phyloP scores from a whole-genome alignment of 2,888 invertebrate species.

The Sesia bembeciformis region DNA sequence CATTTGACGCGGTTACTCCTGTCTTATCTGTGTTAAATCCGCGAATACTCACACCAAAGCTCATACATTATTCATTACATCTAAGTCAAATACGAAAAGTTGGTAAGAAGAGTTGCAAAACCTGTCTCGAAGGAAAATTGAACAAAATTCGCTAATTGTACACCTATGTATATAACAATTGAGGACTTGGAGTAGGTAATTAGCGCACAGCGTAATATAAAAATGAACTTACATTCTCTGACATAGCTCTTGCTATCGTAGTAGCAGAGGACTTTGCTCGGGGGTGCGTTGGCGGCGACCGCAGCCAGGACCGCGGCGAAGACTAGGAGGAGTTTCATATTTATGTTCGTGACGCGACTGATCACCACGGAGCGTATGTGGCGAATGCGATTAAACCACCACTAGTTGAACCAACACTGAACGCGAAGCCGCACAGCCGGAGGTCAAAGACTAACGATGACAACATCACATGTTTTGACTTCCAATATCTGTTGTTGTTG shows the following conservation, averaged over 20 bases:
- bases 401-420: constrained; percentile 2
- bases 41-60: constrained; percentile 3
- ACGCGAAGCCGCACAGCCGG: constrained; percentile 10
- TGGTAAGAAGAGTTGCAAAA: constrained; percentile 12
- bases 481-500: constrained; percentile 1
- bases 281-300: constrained; percentile 41
- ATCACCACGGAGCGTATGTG: constrained; percentile 41
- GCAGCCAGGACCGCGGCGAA: constrained; percentile 23
- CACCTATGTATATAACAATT: neutral
- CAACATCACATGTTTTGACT: constrained; percentile 14
- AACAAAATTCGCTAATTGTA: constrained; percentile 16
- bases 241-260: constrained; percentile 81
- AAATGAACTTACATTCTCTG: constrained; percentile 76
- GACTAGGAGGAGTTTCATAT: constrained; percentile 41
- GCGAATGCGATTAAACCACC: constrained; percentile 37
- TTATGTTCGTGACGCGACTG: constrained; percentile 28
- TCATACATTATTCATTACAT: constrained; percentile 12
- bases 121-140: constrained; percentile 8
- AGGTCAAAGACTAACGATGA: constrained; percentile 48
- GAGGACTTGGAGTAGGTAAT: neutral
- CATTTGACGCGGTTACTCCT: constrained; percentile 2
- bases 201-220: constrained; percentile 29
- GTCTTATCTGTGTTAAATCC: constrained; percentile 5
- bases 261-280: constrained; percentile 80
- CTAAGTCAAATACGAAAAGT: constrained; percentile 4